A percentile compares a stretch with the other conserved stretches of the same genome.
phyloP scores from a whole-genome alignment of 2,797 vertebrate species.

The Tapera naevia region DNA sequence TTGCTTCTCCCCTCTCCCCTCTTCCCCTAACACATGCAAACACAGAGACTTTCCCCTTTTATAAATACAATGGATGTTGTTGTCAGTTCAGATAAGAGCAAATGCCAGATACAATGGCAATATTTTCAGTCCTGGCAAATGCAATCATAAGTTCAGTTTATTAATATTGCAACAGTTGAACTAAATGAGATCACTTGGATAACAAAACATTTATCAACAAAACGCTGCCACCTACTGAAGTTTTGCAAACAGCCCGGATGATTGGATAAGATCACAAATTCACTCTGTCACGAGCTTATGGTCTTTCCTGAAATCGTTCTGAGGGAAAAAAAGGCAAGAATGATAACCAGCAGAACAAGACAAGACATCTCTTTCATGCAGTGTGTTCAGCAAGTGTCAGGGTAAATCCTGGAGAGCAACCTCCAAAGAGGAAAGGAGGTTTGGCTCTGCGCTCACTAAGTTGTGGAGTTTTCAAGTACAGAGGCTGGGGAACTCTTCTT shows the following conservation, averaged over 20 bases:
- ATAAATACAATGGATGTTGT: constrained; percentile 70
- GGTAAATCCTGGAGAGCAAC: constrained; percentile 54
- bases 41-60: constrained; percentile 3
- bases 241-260: constrained; percentile 81
- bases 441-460: not conserved
- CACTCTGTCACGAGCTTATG: constrained; percentile 78
- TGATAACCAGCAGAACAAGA: constrained; percentile 73
- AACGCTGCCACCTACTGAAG: constrained; percentile 86
- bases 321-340: constrained; percentile 65
- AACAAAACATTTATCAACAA: constrained; percentile 85
- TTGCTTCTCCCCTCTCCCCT: not conserved
- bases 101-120: constrained; percentile 74
- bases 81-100: constrained; percentile 81
- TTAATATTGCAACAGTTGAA: constrained; percentile 84
- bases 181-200: constrained; percentile 83
- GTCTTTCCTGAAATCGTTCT: constrained; percentile 74
- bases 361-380: constrained; percentile 66
- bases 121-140: constrained; percentile 78
- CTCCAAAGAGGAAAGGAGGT: constrained; percentile 11
- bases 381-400: constrained; percentile 65
- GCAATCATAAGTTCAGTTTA: constrained; percentile 81
- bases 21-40: constrained; percentile 11
- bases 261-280: constrained; percentile 82
- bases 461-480: constrained; percentile 20
- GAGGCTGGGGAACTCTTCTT: not conserved